Evolutionary conservation across 2,113 vertebrate species (phyloP).

Genomic region (Psilopsiagon aymara): DNA sequence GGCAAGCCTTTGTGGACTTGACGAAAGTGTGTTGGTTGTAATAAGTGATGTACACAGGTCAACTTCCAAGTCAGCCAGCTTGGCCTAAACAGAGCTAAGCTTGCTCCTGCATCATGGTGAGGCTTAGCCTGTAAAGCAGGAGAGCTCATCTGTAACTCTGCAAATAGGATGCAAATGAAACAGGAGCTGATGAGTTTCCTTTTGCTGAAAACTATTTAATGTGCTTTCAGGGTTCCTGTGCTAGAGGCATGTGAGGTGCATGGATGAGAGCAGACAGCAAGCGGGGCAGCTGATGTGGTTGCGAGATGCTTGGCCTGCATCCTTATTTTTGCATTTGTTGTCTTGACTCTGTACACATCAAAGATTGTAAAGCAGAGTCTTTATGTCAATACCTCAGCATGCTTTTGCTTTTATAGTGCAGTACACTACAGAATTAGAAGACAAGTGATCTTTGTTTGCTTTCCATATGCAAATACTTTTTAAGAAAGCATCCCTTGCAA

Average conservation of each 20-base stretch:
- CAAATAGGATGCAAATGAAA: not conserved
- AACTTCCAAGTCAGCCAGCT: accelerated
- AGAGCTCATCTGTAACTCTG: not conserved
- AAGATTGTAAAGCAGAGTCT: not conserved
- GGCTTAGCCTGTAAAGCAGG: not conserved
- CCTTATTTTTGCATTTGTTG: not conserved
- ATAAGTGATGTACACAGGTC: not conserved
- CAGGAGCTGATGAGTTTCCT: not conserved
- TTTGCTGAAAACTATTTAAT: not conserved
- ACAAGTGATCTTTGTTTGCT: not conserved
- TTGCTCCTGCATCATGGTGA: not conserved
- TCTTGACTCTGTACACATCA: not conserved
- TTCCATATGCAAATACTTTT: not conserved
- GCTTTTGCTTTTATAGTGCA: not conserved
- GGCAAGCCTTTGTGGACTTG: not conserved
- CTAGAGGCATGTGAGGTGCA: not conserved
- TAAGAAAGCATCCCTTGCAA: not conserved
- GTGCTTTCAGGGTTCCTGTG: not conserved
- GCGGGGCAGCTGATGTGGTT: not conserved
- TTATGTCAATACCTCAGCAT: not conserved
- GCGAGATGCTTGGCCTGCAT: not conserved
- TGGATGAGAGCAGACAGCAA: not conserved
- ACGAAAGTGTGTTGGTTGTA: not conserved
- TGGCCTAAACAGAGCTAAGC: not conserved
- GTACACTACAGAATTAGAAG: not conserved